Evolutionary conservation across 2,888 invertebrate species (phyloP), one percentile per base, ranked within the genome.

Genomic region (Choristoneura rosaceana): DNA sequence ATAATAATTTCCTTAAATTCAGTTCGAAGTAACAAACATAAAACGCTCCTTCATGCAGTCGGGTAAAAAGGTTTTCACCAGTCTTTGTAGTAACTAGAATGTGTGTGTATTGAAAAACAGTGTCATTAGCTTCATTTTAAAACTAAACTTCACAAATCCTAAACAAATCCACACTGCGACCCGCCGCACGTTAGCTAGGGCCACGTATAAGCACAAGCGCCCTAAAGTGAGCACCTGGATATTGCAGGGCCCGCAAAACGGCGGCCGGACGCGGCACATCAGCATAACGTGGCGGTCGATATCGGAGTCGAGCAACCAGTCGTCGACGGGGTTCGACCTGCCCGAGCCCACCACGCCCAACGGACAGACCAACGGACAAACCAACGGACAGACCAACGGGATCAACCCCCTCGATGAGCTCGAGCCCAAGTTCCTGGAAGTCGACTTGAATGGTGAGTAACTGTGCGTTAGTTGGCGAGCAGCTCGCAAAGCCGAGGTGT

Each of bases 281-380:
- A 94, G 94, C 82, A 93, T 94, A 74, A 94, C 93, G 0, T 94
- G 94, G 94, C 87, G 94, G 0, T 94, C 94, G 0, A 86, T 94
- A 74, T 94, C 94, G 0, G 94, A 94, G 73, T 94, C 93, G 4
- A 92, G 92, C 79, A 94, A 94, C 84, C 92, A 92, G 60, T 93
- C 92, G 0, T 92, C 91, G 2, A 89, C 86, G 61, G 90, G 90
- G 7, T 88, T 92, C 80, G 90, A 90, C 74, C 76, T 87, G 61
- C 80, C 87, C 47, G 87, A 89, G 76, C 76, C 81, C 75, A 77
- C 25, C 65, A 65, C 10, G 62, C 74, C 0, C 63, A 43, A 25
- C 50, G 52, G 4, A 47, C 61, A 5, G 60, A 15, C 61, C 59
- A 76, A 70, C n/a, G 80, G 78, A n/a, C 69, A 83, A 47, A 83